Evolutionary conservation across 2,888 invertebrate species (phyloP), one percentile per base, ranked within the genome.

Genomic region (Lottia scabra): DNA sequence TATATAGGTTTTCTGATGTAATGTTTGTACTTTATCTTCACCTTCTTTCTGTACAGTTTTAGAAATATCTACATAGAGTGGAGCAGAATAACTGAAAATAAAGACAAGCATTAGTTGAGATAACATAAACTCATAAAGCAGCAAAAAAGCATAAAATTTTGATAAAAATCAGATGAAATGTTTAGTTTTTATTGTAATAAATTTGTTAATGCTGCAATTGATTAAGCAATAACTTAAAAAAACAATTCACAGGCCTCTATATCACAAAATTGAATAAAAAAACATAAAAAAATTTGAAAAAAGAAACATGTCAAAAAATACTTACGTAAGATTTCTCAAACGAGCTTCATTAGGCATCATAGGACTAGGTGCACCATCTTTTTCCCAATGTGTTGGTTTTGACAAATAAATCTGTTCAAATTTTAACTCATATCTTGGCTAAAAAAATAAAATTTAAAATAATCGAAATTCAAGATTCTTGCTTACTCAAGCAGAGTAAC

Each of bases 311-410:
- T 5, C 6, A 26, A 4, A 64, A 16, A 8, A 64, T 46, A 76
- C 89, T 82, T 85, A 91, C 86, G 98, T 98, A 62, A 99, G 91
- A 91, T 99, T 99, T 73, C 99, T 92, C 70, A 99, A 92, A 76
- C 99, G 93, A 5, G 99, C 99, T 91, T 99, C 99, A 87, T 99
- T 99, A 0, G 99, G 99, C 88, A 99, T 99, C 98, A 99, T 98
- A 74, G 98, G 98, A 73, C 96, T 96, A 16, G 99, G 98, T 0
- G 98, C 97, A 87, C 99, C 99, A 92, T 99, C 99, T 91, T 99
- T 99, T 90, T 99, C 99, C 99, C 99, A 99, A 92, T 99, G 99
- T 10, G 99, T 99, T 2, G 99, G 99, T 90, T 99, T 99, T 0
- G 99, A 99, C 65, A 99, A 90, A 89, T 99, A 99, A 88, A 99